A percentile compares a stretch with the other conserved stretches of the same genome.
phyloP scores from a whole-genome alignment of 2,888 invertebrate genomes.

The Chirona hameri region DNA sequence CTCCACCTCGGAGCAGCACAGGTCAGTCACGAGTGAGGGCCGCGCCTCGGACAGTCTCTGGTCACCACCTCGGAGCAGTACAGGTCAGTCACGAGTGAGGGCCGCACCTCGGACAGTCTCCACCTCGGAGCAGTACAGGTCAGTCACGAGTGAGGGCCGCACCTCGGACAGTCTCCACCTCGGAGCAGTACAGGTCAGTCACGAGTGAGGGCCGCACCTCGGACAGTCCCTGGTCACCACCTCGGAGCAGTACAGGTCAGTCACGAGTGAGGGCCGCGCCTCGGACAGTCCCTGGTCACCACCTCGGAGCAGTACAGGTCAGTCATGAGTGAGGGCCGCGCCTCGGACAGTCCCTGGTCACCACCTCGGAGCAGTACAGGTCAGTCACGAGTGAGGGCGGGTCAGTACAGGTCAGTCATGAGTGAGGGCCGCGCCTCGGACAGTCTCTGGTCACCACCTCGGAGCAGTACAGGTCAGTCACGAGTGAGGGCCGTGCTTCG shows the following conservation, averaged over 20 bases:
- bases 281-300: not conserved
- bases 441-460: not conserved
- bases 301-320: conserved; percentile 13
- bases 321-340: not conserved
- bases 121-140: conserved; percentile 23
- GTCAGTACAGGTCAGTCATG: not conserved
- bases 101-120: not conserved
- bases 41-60: not conserved
- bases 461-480: not conserved
- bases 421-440: not conserved
- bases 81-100: not conserved
- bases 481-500: not conserved
- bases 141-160: no score
- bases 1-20: not conserved
- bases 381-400: not conserved
- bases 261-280: not conserved
- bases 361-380: conserved; percentile 13
- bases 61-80: not conserved
- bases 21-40: not conserved
- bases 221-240: not conserved
- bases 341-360: not conserved
- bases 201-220: not conserved
- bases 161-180: not conserved
- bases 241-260: conserved; percentile 13
- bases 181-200: conserved; percentile 7